Evolutionary conservation across 1,140 invertebrate genomes (phyloP).

Genomic region (Bemisia tabaci): DNA sequence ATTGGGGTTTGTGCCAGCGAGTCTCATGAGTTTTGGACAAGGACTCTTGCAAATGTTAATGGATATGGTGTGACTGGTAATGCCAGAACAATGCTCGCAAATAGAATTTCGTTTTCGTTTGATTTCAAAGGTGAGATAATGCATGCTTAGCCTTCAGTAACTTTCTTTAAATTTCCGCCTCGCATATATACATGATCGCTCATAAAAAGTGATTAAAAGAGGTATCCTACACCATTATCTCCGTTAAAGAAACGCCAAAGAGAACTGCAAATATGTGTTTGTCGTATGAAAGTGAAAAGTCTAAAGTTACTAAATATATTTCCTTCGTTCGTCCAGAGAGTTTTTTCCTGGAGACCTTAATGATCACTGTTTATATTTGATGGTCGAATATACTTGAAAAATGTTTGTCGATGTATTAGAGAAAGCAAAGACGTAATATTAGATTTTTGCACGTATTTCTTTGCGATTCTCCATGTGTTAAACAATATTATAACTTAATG

Average conservation of each 20-base stretch:
- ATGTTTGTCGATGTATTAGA: too few relatives aligned
- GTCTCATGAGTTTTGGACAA: slow-evolving; percentile 13
- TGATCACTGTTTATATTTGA: too few relatives aligned
- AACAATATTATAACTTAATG: background rate
- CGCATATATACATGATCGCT: background rate
- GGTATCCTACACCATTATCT: too few relatives aligned
- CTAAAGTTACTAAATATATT: too few relatives aligned
- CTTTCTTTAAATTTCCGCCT: background rate
- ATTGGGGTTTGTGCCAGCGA: slow-evolving; percentile 11
- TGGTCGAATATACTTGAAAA: too few relatives aligned
- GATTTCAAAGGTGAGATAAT: slow-evolving; percentile 39
- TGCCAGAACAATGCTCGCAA: slow-evolving; percentile 47
- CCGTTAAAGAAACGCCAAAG: too few relatives aligned
- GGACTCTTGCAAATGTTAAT: slow-evolving; percentile 13
- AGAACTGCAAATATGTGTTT: too few relatives aligned
- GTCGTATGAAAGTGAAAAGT: too few relatives aligned
- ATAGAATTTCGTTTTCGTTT: slow-evolving; percentile 47
- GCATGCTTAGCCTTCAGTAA: background rate
- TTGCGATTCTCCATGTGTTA: background rate
- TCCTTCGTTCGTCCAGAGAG: too few relatives aligned
- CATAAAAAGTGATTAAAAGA: too few relatives aligned
- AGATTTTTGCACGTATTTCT: background rate
- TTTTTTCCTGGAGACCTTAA: too few relatives aligned
- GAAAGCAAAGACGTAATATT: background rate
- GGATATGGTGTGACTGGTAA: slow-evolving; percentile 51